phyloP scores from a whole-genome alignment of 2,113 vertebrate genomes.

The Bubalus kerabau region DNA sequence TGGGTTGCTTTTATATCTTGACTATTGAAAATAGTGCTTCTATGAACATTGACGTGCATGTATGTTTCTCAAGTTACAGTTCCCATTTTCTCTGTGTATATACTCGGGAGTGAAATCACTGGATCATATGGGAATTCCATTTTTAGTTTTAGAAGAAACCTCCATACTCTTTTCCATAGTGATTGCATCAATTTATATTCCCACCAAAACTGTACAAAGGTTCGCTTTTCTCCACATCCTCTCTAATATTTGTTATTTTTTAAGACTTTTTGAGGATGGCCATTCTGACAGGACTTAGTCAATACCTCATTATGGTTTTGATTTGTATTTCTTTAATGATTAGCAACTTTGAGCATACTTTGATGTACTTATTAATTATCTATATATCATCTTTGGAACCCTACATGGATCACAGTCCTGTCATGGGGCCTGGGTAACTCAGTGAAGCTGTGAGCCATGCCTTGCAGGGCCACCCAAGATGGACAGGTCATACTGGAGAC shows the following conservation, averaged over 20 bases:
- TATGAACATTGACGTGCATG: background rate
- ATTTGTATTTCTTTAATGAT: background rate
- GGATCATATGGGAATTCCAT: background rate
- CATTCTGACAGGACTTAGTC: background rate
- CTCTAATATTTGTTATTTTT: background rate
- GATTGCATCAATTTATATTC: background rate
- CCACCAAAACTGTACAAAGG: background rate
- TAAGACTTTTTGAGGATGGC: background rate
- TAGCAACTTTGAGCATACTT: background rate
- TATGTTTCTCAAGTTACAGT: background rate
- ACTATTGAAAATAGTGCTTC: background rate
- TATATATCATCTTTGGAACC: background rate
- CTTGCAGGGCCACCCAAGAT: background rate
- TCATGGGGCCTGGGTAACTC: background rate
- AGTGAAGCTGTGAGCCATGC: background rate
- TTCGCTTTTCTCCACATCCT: background rate
- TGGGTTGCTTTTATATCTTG: background rate
- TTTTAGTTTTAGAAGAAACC: background rate
- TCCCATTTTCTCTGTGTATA: background rate
- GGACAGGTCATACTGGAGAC: background rate
- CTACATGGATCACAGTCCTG: background rate
- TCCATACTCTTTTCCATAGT: background rate
- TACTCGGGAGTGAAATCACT: background rate
- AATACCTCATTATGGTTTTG: background rate
- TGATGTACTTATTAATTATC: background rate